Percentiles rank a stretch among this genome's conserved stretches.
Conservation (phyloP, 2,797 vertebrate species). For the Poecilia wingei region DNA sequence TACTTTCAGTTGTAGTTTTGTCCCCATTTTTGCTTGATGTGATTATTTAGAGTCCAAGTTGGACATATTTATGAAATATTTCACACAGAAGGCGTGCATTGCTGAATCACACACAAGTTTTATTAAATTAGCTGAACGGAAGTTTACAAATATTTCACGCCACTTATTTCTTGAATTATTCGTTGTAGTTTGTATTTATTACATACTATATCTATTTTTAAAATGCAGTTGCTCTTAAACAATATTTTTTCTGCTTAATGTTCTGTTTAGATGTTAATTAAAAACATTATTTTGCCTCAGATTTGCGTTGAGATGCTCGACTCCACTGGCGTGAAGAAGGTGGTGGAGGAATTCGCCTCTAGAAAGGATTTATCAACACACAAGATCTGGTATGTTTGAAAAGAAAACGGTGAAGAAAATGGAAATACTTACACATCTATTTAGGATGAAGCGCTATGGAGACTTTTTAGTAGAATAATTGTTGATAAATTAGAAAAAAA, state of each 20-base stretch:
- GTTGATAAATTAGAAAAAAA: neutral
- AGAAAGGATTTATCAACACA: no score
- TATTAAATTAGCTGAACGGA: neutral
- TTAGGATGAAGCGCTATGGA: neutral
- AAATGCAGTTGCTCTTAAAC: neutral
- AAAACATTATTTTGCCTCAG: conserved; percentile 2
- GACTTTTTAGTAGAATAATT: neutral
- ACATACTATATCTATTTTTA: neutral
- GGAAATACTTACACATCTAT: neutral
- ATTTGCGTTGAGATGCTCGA: conserved; percentile 23
- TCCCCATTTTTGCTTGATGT: neutral
- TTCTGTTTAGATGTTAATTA: neutral
- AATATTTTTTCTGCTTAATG: neutral
- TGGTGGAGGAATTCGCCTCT: neutral
- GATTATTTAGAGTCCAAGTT: neutral
- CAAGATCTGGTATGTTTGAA: conserved; percentile 5
- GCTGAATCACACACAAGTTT: neutral
- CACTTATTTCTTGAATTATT: neutral
- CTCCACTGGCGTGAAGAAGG: neutral
- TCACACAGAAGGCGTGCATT: neutral
- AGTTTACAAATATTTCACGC: neutral
- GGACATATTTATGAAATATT: neutral
- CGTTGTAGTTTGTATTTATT: neutral
- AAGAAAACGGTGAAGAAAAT: neutral
- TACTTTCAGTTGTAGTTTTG: no score